Base-by-base conservation (phyloP, 1,140 invertebrate genomes). In the Drosophila pruinosa region DNA sequence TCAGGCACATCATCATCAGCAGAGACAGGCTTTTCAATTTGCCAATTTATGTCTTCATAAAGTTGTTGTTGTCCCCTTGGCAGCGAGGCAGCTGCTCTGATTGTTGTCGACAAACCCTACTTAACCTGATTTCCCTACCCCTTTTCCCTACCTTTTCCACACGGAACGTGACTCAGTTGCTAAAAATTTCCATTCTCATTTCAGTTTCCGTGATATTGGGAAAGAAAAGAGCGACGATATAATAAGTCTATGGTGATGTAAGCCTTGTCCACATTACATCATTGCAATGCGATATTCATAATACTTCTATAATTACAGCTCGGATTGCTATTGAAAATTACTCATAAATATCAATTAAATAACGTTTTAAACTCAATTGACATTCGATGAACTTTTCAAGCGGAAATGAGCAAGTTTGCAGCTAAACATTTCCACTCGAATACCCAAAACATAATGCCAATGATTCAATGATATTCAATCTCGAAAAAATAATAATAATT, bases 21-120 rank as follows among this genome's bases (percentile, higher is more conserved):
- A 58, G 62, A 48, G 74, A 72, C 72, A 67, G 67, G 78, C 68
- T 80, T 68, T 85, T 73, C 80, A 85, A 85, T 85, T 85, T 85
- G 73, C 82, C 80, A 88, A 88, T 88, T 88, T 88, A 88, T 88
- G 82, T 88, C 82, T 88, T 88, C 78, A 88, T 88, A 88, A 88
- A 72, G 56, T 68, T 68, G 62, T 31, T 38, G 21, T 45, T 47
- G 34, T 31, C 41, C n/a, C 36, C 36, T 38, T 21, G 15, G 2
- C 14, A 10, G 1, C 1, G 1, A 0, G 2, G 2, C 39, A 21
- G 70, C 78, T 82, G 78, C 28, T 15, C 52, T 45, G 39, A 47
- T 38, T 24, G 38, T 63, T 52, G 39, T 34, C n/a, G 28, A 43
- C 4, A 22, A 57, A 38, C 52, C 54, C 45, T 41, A 22, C 2